Evolutionary conservation across 2,113 vertebrate species (phyloP).

Genomic region (Gavia stellata): DNA sequence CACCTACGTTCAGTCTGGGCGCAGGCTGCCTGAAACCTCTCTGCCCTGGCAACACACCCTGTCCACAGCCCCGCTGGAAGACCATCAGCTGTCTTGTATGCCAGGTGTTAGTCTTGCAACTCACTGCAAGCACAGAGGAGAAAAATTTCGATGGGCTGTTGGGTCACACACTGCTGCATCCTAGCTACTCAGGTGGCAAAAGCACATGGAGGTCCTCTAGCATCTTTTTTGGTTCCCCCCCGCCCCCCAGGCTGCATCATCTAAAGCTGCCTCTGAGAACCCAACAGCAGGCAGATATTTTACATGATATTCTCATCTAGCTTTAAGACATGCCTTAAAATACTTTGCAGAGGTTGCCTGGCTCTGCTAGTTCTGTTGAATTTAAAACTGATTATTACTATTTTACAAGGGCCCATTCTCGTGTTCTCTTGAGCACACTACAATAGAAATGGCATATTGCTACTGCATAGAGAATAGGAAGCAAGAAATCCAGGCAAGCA

Average conservation of each 20-base stretch:
- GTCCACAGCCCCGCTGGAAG: fast-evolving
- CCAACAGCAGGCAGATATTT: neutral
- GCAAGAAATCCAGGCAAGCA: neutral
- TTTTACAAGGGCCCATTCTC: neutral
- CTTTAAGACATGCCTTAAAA: neutral
- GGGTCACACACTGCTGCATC: neutral
- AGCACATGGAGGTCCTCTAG: neutral
- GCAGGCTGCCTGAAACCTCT: neutral
- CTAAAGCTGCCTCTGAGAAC: neutral
- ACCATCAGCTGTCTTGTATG: neutral
- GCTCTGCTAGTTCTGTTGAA: neutral
- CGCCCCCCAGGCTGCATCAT: neutral
- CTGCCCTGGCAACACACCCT: neutral
- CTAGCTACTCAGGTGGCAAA: neutral
- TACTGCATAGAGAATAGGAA: neutral
- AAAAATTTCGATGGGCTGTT: fast-evolving
- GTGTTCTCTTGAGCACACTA: neutral
- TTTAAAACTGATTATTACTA: neutral
- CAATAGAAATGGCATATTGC: neutral
- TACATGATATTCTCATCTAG: neutral
- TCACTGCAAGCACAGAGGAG: too few relatives aligned
- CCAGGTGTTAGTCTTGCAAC: neutral
- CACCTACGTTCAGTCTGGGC: neutral
- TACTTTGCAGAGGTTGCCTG: neutral
- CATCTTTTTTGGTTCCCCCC: neutral